phyloP scores from a whole-genome alignment of 2,888 invertebrate genomes.

The Hartigia nigra region DNA sequence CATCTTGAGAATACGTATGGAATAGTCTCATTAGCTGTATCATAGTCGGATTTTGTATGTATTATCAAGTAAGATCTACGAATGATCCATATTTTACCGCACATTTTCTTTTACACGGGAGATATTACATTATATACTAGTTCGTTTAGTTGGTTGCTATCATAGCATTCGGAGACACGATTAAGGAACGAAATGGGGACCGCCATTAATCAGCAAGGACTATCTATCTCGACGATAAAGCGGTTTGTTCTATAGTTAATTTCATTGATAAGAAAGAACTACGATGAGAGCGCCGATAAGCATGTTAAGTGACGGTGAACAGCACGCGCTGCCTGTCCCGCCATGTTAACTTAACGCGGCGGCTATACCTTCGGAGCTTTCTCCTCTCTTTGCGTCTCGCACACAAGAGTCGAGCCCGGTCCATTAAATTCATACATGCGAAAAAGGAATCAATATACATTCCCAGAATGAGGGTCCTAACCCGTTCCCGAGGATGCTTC shows the following conservation, averaged over 20 bases:
- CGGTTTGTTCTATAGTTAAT: conserved; percentile 41
- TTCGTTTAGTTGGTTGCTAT: no score
- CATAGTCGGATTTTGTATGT: no score
- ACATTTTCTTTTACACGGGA: no score
- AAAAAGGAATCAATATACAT: neutral
- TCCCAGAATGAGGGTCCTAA: neutral
- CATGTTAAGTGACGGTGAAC: conserved; percentile 12
- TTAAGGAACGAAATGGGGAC: conserved; percentile 27
- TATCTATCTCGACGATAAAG: conserved; percentile 38
- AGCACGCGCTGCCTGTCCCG: conserved; percentile 4
- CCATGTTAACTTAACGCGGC: neutral
- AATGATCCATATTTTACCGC: no score
- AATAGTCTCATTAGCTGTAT: no score
- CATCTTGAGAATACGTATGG: no score
- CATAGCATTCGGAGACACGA: neutral
- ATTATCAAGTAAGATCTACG: no score
- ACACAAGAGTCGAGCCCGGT: neutral
- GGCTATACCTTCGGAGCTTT: neutral
- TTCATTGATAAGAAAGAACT: conserved; percentile 32
- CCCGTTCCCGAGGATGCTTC: no score
- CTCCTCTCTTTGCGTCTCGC: neutral
- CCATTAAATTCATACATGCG: neutral
- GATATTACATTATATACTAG: no score
- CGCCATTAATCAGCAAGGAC: conserved; percentile 36
- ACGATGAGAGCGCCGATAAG: conserved; percentile 18